Percentiles rank a stretch among this genome's conserved stretches.
These are phyloP conservation scores for Rhadina sibilatrix DNA, from an alignment of 2,113 vertebrate genomes.

Conservation along the genomic window DNA sequence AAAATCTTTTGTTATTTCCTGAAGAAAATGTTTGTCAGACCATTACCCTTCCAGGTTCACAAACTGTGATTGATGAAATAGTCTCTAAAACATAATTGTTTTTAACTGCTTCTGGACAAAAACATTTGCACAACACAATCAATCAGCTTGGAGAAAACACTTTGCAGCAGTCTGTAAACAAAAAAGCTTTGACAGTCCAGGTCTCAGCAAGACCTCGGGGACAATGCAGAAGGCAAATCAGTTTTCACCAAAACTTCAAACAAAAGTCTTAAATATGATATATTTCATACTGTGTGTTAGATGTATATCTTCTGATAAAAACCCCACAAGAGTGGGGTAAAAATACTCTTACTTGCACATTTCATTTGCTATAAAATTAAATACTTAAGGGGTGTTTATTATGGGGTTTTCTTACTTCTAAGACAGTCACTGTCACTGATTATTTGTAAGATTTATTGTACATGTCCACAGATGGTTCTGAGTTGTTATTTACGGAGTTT, in stretches of 20 bases:
- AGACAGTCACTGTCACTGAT: not conserved
- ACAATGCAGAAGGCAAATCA: not conserved
- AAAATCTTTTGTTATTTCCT: not conserved
- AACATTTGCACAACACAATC: not conserved
- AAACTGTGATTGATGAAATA: not conserved
- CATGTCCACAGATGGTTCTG: not conserved
- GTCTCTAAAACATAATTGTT: not conserved
- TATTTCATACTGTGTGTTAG: not conserved
- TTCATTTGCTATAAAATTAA: not conserved
- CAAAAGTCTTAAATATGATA: not conserved
- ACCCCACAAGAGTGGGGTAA: fast-evolving
- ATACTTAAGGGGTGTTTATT: not conserved
- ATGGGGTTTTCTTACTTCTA: not conserved
- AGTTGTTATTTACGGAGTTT: not conserved
- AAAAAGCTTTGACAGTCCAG: not conserved
- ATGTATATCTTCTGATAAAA: not conserved
- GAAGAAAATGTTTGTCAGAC: not conserved
- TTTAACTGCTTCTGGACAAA: not conserved
- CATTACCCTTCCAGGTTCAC: not conserved
- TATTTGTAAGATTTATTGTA: not conserved
- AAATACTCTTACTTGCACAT: not conserved
- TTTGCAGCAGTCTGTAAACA: not conserved
- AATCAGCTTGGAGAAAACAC: not conserved
- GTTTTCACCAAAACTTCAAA: not conserved
- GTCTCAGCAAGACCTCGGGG: not conserved